Percentiles rank a stretch among this genome's conserved stretches.
Evolutionary conservation across 2,888 invertebrate genomes (phyloP).

Genomic region (Xylota sylvarum): DNA sequence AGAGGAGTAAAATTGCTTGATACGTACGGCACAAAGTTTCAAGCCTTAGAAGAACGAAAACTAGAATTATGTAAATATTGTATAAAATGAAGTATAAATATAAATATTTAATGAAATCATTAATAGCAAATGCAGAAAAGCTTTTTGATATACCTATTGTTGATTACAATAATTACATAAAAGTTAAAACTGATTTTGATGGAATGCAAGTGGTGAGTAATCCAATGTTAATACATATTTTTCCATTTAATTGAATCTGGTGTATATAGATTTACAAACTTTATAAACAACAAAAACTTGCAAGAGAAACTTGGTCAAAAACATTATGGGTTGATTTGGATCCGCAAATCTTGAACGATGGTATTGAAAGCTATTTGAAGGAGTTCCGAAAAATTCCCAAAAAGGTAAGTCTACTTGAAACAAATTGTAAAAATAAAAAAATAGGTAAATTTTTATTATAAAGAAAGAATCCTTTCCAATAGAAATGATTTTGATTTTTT

Average conservation of each 20-base stretch:
- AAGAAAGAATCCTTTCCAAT: too few species aligned
- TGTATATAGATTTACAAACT: constrained; percentile 88
- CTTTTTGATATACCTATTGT: constrained; percentile 94
- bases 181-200: constrained; percentile 87
- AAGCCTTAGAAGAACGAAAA: constrained; percentile 88
- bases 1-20: constrained; percentile 90
- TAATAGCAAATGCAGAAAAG: constrained; percentile 90
- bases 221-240: background rate
- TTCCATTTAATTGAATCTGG: background rate
- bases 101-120: constrained; percentile 58
- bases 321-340: constrained; percentile 95
- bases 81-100: constrained; percentile 48
- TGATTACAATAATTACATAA: constrained; percentile 91
- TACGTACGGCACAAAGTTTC: constrained; percentile 86
- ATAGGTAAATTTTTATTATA: background rate
- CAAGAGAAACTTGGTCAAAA: constrained; percentile 93
- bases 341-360: constrained; percentile 93
- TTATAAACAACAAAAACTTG: constrained; percentile 91
- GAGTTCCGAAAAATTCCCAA: constrained; percentile 92
- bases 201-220: constrained; percentile 87
- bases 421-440: too few species aligned
- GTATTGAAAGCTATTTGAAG: constrained; percentile 93
- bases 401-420: constrained; percentile 84
- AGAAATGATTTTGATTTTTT: too few species aligned
- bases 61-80: constrained; percentile 82